Evolutionary conservation across 2,113 vertebrate species (phyloP).

Genomic region (Hepsetus odoe): DNA sequence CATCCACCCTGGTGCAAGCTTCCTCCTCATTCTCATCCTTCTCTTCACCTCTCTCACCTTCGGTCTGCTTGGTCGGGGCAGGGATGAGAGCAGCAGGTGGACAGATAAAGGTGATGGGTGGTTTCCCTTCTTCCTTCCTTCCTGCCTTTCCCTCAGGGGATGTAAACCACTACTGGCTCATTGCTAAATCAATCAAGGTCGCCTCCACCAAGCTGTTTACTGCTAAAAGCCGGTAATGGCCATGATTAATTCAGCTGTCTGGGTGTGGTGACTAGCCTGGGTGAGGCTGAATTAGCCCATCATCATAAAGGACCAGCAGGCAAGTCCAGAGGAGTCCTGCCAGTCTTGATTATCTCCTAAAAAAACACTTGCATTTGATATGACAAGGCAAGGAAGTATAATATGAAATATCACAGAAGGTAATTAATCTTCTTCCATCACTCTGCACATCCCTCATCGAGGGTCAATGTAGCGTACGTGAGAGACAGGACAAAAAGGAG

Average conservation of each 20-base stretch:
- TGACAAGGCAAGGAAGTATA: too few relatives aligned
- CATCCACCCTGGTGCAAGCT: conserved; percentile 5
- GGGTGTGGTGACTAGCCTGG: conserved; percentile 9
- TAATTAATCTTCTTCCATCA: not conserved
- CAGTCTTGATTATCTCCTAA: too few relatives aligned
- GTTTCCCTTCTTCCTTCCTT: conserved; percentile 3
- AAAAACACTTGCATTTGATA: too few relatives aligned
- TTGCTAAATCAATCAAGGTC: conserved; percentile 22
- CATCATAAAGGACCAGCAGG: conserved; percentile 4
- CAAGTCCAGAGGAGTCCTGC: not conserved
- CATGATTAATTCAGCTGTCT: conserved; percentile 34
- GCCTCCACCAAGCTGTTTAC: not conserved
- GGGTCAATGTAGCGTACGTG: not conserved
- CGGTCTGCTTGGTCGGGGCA: conserved; percentile 19
- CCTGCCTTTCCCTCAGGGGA: not conserved
- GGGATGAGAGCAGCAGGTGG: conserved; percentile 1
- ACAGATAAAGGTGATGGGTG: not conserved
- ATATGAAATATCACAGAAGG: too few relatives aligned
- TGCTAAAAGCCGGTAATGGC: conserved; percentile 14
- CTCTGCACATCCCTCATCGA: not conserved
- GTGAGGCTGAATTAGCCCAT: conserved; percentile 20
- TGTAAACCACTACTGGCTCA: conserved; percentile 4
- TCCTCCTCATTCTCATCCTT: not conserved
- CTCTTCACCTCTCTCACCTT: not conserved
- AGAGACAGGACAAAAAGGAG: not conserved